Evolutionary conservation across 2,797 vertebrate species (phyloP), one percentile per base, ranked within the genome.

Genomic region (Discoglossus pictus): DNA sequence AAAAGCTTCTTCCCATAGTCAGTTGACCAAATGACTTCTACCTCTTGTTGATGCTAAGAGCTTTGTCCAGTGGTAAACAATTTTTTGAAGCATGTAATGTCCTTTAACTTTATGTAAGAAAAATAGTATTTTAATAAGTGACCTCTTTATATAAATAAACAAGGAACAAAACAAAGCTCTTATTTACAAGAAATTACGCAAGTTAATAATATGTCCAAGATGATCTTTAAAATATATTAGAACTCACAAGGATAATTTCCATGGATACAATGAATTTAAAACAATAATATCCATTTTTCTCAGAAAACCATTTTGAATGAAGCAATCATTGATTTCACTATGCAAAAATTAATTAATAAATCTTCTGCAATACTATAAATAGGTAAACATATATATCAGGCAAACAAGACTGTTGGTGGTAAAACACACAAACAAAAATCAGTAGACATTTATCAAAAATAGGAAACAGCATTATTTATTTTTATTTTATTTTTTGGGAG

Each of bases 181-280:
- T 50, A 50, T 50, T 10, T 25, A 8, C 46, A 50, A 15, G 46
- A 50, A 50, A 10, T 23, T 12, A 27, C 6, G 46, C 46, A 50
- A 50, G 24, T 27, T n/a, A 50, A 15, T 50, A 6, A 50, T 25
- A 50, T 50, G 21, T 46, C 5, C 9, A 60, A 13, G 11, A 13
- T 20, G 16, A 24, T 18, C 21, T 35, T 7, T 9, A 43, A 60
- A 52, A 40, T 24, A 25, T 20, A 48, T 39, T 15, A 46, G 35
- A 24, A 34, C 38, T 58, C 40, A 66, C 15, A 20, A 63, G 48
- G 47, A 54, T 18, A 16, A 58, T 58, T 58, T 25, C 64, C 64
- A 66, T 66, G 64, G 64, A 58, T 58, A 66, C 64, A 18, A 16
- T 7, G 47, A 27, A 40, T 58, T 58, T 18, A 34, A n/a, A 48